Conservation (phyloP, 2,888 invertebrate genomes). For the Theretra japonica region DNA sequence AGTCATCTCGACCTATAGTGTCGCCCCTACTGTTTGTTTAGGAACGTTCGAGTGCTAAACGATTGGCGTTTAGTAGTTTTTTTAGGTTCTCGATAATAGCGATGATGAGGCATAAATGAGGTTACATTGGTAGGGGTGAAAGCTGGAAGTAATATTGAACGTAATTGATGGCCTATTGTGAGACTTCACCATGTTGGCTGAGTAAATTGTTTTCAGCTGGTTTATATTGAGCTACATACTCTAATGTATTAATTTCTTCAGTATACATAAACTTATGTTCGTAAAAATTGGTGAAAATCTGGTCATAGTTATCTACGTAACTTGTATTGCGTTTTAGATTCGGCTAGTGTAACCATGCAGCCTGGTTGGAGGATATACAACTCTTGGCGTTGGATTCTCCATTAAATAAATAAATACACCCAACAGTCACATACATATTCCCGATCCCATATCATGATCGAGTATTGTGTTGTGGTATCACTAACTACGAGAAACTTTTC, state of each 20-base stretch:
- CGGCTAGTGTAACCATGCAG: too few relatives aligned
- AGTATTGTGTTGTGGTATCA: too few relatives aligned
- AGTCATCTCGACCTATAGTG: constrained; percentile 70
- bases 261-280: too few relatives aligned
- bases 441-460: too few relatives aligned
- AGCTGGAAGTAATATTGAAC: neutral
- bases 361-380: too few relatives aligned
- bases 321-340: too few relatives aligned
- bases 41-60: constrained; percentile 46
- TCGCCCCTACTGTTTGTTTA: constrained; percentile 59
- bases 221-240: neutral
- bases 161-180: neutral
- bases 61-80: constrained; percentile 25
- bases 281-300: too few relatives aligned
- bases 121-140: neutral
- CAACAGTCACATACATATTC: too few relatives aligned
- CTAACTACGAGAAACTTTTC: too few relatives aligned
- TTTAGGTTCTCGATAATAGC: constrained; percentile 26
- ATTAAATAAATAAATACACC: too few relatives aligned
- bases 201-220: neutral
- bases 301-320: too few relatives aligned
- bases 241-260: neutral
- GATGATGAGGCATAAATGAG: constrained; percentile 17
- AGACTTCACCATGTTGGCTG: neutral
- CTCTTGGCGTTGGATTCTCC: too few relatives aligned